These are phyloP conservation scores for Melitaea athalia DNA, from an alignment of 2,888 invertebrate genomes.

Conservation along the genomic window DNA sequence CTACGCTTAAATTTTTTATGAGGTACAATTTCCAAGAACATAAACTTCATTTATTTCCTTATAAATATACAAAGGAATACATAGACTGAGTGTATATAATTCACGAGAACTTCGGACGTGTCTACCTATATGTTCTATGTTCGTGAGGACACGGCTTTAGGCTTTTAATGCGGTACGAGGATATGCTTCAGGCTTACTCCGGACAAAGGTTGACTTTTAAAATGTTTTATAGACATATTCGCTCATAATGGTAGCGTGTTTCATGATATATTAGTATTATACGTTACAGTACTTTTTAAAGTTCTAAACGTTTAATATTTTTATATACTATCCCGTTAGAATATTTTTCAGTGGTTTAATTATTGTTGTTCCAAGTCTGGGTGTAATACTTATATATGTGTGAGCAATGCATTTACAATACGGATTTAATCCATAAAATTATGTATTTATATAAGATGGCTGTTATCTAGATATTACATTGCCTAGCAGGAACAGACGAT, in stretches of 20 bases:
- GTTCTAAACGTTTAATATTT: background rate
- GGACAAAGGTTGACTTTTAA: slow-evolving; percentile 7
- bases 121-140: slow-evolving; percentile 49
- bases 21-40: slow-evolving; percentile 28
- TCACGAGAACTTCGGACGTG: slow-evolving; percentile 56
- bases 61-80: slow-evolving; percentile 55
- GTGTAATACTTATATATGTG: too few species aligned
- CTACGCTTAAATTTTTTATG: slow-evolving; percentile 6
- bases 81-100: slow-evolving; percentile 56
- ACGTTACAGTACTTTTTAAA: background rate
- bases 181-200: slow-evolving; percentile 14
- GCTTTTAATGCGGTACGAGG: slow-evolving; percentile 35
- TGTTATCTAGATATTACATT: too few species aligned
- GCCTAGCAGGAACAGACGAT: too few species aligned
- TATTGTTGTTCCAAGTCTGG: too few species aligned
- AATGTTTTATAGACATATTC: slow-evolving; percentile 3
- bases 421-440: too few species aligned
- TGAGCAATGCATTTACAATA: too few species aligned
- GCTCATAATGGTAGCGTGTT: background rate
- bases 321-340: too few species aligned
- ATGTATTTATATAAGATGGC: too few species aligned
- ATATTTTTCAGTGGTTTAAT: too few species aligned
- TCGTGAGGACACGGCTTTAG: slow-evolving; percentile 35
- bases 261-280: background rate
- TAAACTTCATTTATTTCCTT: slow-evolving; percentile 41